These are phyloP conservation scores for Ligdia adustata DNA, from an alignment of 2,888 invertebrate species.

Conservation along the genomic window DNA sequence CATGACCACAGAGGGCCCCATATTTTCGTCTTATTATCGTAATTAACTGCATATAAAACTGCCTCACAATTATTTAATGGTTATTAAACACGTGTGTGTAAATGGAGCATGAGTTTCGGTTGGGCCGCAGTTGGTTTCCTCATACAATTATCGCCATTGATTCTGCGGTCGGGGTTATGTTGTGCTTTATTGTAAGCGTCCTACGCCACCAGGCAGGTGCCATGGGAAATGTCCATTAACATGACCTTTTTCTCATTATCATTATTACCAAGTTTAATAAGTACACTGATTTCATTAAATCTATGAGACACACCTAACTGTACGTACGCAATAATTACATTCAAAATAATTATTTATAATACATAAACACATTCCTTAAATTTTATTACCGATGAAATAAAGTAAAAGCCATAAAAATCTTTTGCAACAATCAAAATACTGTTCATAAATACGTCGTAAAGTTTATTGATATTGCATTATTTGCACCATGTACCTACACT, in stretches of 20 bases:
- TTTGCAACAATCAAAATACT: constrained; percentile 43
- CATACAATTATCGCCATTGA: constrained; percentile 79
- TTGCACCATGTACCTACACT: too few species aligned
- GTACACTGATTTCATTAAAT: too few species aligned
- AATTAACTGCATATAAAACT: constrained; percentile 80
- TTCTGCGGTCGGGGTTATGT: constrained; percentile 63
- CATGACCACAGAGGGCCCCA: constrained; percentile 59
- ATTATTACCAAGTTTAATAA: too few species aligned
- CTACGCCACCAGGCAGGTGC: constrained; percentile 63
- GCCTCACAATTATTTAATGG: constrained; percentile 74
- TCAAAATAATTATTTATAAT: too few species aligned
- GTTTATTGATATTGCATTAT: constrained; percentile 46
- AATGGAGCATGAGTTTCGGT: constrained; percentile 64
- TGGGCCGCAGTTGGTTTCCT: constrained; percentile 55
- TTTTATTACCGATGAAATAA: constrained; percentile 30
- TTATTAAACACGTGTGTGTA: constrained; percentile 78
- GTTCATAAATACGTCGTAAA: constrained; percentile 58
- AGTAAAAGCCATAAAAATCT: constrained; percentile 37
- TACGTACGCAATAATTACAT: too few species aligned
- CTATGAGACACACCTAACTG: too few species aligned
- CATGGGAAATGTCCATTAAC: constrained; percentile 32
- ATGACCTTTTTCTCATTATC: background rate
- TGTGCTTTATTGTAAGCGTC: constrained; percentile 27
- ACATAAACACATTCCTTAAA: constrained; percentile 12
- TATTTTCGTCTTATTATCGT: constrained; percentile 72